Evolutionary conservation across 1,140 invertebrate genomes (phyloP).

Genomic region (Branchinecta lindahli): DNA sequence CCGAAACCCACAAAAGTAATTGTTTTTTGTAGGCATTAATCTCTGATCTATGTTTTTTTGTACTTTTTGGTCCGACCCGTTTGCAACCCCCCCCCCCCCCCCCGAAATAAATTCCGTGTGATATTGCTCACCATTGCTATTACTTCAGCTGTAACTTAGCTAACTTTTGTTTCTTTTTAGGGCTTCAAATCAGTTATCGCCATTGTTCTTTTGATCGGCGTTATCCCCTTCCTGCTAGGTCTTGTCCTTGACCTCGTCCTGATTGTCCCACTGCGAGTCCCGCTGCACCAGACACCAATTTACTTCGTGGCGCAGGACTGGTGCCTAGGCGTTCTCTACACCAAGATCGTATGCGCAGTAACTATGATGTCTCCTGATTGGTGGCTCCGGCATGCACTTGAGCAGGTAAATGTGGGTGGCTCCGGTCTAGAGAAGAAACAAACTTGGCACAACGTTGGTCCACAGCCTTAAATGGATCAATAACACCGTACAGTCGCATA

Average conservation of each 20-base stretch:
- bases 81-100: no score
- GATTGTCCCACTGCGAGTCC: constrained; percentile 80
- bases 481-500: no score
- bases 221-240: constrained; percentile 84
- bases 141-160: neutral
- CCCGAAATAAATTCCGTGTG: no score
- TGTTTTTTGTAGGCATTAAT: no score
- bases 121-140: no score
- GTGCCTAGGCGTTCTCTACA: constrained; percentile 90
- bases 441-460: no score
- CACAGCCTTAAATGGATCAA: no score
- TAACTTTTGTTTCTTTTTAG: constrained; percentile 26
- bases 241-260: constrained; percentile 77
- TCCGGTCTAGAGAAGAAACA: no score
- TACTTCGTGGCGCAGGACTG: constrained; percentile 82
- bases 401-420: constrained; percentile 46
- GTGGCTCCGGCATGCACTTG: constrained; percentile 72
- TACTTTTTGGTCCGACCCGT: no score
- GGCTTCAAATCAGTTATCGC: constrained; percentile 46
- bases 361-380: constrained; percentile 94
- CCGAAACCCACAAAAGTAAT: no score
- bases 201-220: constrained; percentile 56
- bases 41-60: no score
- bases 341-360: constrained; percentile 91
- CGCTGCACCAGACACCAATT: constrained; percentile 81